These are phyloP conservation scores for Oenanthe melanoleuca DNA, from an alignment of 2,113 vertebrate genomes.

Conservation along the genomic window DNA sequence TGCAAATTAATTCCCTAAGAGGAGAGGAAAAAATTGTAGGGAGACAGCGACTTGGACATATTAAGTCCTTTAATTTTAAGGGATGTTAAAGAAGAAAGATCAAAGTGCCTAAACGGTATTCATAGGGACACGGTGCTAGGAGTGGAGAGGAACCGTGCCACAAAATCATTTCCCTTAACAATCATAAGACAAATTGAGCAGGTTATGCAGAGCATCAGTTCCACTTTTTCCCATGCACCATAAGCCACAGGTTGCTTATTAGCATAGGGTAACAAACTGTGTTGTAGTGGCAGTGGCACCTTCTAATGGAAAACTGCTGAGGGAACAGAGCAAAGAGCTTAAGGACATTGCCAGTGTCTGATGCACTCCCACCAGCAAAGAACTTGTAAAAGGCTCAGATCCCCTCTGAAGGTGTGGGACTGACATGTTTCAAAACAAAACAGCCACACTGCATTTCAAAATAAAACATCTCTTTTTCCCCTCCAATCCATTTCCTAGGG, in stretches of 20 bases:
- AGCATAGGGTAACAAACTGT: not conserved
- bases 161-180: not conserved
- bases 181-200: not conserved
- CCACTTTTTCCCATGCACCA: not conserved
- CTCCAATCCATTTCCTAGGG: not conserved
- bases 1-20: not conserved
- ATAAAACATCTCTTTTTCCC: not conserved
- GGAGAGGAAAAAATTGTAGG: not conserved
- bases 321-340: not conserved
- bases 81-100: not conserved
- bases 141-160: not conserved
- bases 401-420: not conserved
- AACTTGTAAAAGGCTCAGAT: not conserved
- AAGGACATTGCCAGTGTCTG: not conserved
- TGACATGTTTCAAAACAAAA: not conserved
- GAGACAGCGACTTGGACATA: not conserved
- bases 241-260: not conserved
- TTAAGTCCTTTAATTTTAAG: not conserved
- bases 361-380: not conserved
- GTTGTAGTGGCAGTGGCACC: not conserved
- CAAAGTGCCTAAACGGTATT: not conserved
- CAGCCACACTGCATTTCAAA: not conserved
- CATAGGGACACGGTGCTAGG: rapidly evolving
- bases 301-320: not conserved
- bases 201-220: not conserved